Percentiles rank a stretch among this genome's conserved stretches.
Evolutionary conservation across 1,140 invertebrate species (phyloP).

Genomic region (Drosophila santomea): DNA sequence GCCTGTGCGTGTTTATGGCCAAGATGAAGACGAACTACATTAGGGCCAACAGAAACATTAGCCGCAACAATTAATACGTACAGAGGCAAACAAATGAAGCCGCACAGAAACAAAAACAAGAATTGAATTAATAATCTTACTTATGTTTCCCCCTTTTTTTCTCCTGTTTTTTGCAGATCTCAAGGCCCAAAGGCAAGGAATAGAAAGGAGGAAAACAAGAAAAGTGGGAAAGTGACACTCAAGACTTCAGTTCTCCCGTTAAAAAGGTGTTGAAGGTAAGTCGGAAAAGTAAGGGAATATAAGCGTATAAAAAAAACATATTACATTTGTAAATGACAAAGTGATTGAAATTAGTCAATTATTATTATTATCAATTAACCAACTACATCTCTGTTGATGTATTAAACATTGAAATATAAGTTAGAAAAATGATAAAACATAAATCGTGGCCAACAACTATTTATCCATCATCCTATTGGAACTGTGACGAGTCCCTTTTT

Average conservation of each 20-base stretch:
- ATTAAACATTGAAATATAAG: neutral
- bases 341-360: too few species aligned
- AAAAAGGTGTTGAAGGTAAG: constrained; percentile 13
- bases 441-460: neutral
- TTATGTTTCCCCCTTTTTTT: constrained; percentile 23
- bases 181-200: neutral
- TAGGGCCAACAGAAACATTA: constrained; percentile 44
- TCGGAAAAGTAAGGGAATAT: neutral
- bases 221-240: constrained; percentile 9
- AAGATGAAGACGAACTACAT: constrained; percentile 32
- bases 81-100: constrained; percentile 35
- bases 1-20: constrained; percentile 76
- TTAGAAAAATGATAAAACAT: neutral
- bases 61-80: constrained; percentile 67
- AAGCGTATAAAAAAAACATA: neutral
- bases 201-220: too few species aligned
- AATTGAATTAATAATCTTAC: constrained; percentile 74
- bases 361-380: too few species aligned
- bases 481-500: neutral
- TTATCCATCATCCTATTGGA: neutral
- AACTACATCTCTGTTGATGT: too few species aligned
- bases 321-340: too few species aligned
- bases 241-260: neutral
- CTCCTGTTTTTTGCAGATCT: constrained; percentile 36
- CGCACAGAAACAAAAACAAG: constrained; percentile 9